These are phyloP conservation scores for Eira barbara DNA, from an alignment of 2,113 vertebrate species.

Conservation along the genomic window DNA sequence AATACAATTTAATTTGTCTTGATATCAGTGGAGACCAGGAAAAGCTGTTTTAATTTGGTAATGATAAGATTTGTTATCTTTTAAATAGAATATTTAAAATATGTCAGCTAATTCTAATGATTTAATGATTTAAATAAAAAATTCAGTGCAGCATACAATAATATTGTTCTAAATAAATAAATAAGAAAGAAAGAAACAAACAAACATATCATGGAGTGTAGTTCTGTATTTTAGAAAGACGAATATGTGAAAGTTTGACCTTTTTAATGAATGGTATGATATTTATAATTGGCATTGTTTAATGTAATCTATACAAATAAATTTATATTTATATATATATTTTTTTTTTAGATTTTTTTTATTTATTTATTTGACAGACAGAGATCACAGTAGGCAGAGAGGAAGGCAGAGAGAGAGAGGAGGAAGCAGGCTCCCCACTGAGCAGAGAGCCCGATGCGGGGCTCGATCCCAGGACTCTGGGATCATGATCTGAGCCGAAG, in stretches of 20 bases:
- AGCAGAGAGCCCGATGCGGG: too few relatives aligned
- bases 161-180: not conserved
- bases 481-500: too few relatives aligned
- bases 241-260: not conserved
- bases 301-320: not conserved
- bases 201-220: not conserved
- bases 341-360: too few relatives aligned
- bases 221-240: not conserved
- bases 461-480: too few relatives aligned
- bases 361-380: too few relatives aligned
- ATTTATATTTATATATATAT: not conserved
- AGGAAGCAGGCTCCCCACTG: too few relatives aligned
- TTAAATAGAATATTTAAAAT: conserved; percentile 1
- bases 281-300: not conserved
- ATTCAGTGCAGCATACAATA: not conserved
- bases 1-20: not conserved
- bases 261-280: not conserved
- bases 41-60: not conserved
- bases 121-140: not conserved
- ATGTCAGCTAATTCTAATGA: not conserved
- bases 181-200: not conserved
- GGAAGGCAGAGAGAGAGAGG: too few relatives aligned
- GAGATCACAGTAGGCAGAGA: too few relatives aligned
- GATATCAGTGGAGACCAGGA: not conserved
- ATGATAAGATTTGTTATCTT: not conserved